These are phyloP conservation scores for Artibeus jamaicensis DNA, from an alignment of 2,797 vertebrate genomes.

Conservation along the genomic window DNA sequence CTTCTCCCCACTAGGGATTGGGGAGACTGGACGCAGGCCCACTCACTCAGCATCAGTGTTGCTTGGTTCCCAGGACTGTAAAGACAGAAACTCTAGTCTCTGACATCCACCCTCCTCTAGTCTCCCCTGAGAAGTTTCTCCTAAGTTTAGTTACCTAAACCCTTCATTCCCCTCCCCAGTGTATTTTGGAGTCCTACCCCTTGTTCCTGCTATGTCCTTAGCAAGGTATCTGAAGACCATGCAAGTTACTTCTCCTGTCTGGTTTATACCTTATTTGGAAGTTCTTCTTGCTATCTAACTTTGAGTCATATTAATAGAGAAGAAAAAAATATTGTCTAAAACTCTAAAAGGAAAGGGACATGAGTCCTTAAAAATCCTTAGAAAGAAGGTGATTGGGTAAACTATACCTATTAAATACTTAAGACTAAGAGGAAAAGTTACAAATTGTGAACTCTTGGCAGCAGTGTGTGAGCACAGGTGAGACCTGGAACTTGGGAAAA, in stretches of 20 bases:
- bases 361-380: neutral
- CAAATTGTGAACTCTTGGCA: neutral
- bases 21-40: neutral
- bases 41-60: neutral
- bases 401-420: neutral
- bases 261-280: neutral
- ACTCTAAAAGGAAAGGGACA: neutral
- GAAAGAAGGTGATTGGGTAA: neutral
- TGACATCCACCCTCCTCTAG: neutral
- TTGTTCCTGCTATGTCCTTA: neutral
- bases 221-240: neutral
- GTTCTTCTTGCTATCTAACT: constrained; percentile 63
- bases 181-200: neutral
- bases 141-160: neutral
- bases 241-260: neutral
- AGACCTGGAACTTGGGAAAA: neutral
- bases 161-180: neutral
- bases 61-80: neutral
- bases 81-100: neutral
- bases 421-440: neutral
- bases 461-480: neutral
- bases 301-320: neutral
- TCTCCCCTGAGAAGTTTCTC: neutral
- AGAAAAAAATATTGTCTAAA: constrained; percentile 20
- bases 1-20: neutral